Conservation (phyloP, 2,888 invertebrate genomes). For the Callinectes sapidus region DNA sequence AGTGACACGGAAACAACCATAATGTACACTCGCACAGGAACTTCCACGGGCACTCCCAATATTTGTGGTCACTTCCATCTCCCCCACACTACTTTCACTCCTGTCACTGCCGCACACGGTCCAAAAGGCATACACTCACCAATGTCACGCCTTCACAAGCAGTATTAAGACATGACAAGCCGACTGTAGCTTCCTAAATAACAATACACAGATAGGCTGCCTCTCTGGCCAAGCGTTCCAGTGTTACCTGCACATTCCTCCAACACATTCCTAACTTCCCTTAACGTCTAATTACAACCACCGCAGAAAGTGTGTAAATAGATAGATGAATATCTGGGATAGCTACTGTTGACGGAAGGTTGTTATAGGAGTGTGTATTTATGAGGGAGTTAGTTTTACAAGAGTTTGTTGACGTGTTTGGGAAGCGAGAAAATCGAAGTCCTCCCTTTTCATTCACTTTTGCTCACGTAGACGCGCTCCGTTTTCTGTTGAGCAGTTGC, state of each 20-base stretch:
- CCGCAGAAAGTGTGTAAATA: no score
- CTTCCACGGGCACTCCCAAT: not conserved
- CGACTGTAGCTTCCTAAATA: not conserved
- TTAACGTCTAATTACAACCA: not conserved
- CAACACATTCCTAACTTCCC: not conserved
- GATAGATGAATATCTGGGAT: not conserved
- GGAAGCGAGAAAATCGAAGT: constrained; percentile 5
- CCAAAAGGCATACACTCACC: not conserved
- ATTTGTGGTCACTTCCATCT: not conserved
- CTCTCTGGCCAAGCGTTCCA: not conserved
- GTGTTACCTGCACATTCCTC: not conserved
- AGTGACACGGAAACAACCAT: not conserved
- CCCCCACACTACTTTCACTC: not conserved
- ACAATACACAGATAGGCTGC: not conserved
- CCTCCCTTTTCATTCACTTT: not conserved
- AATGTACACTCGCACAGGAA: not conserved
- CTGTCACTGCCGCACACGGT: not conserved
- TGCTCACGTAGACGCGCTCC: constrained; percentile 52
- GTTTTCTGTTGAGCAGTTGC: not conserved
- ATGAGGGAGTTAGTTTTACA: not conserved
- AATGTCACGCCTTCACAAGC: not conserved
- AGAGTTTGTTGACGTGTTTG: not conserved
- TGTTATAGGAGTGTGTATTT: not conserved
- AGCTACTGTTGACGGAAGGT: not conserved
- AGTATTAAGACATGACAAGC: constrained; percentile 21